Percentiles rank a stretch among this genome's conserved stretches.
Evolutionary conservation across 2,888 invertebrate genomes (phyloP).

Genomic region (Mesorhabditis belari): DNA sequence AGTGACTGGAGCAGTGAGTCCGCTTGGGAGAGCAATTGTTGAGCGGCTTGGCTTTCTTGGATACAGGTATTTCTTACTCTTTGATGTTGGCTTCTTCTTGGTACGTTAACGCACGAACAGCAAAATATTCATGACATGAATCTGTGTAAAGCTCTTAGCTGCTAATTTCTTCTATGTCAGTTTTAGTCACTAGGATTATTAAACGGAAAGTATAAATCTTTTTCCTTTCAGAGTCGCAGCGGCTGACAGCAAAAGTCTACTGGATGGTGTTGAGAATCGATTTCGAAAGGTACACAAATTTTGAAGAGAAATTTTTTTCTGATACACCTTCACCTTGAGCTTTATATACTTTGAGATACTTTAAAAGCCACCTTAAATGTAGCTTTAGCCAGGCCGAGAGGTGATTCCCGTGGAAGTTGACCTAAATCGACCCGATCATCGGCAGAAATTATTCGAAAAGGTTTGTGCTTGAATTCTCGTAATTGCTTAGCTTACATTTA

Average conservation of each 20-base stretch:
- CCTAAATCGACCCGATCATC: slow-evolving; percentile 10
- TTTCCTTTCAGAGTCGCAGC: slow-evolving; percentile 18
- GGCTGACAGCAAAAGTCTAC: slow-evolving; percentile 23
- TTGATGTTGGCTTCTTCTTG: background rate
- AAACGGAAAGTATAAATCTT: too few relatives aligned
- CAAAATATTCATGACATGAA: background rate
- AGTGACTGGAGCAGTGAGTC: slow-evolving; percentile 20
- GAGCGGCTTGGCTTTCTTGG: slow-evolving; percentile 34
- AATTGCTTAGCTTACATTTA: background rate
- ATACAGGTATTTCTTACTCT: slow-evolving; percentile 8
- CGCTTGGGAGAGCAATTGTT: slow-evolving; percentile 31
- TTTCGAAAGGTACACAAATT: background rate
- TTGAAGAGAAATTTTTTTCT: too few relatives aligned
- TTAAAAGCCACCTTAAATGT: background rate
- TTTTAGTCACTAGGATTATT: too few relatives aligned
- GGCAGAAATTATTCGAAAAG: slow-evolving; percentile 20
- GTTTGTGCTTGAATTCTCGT: background rate
- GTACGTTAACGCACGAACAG: background rate
- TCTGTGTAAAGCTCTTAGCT: slow-evolving; percentile 1
- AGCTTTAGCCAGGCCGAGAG: slow-evolving; percentile 19
- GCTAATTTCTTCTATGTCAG: too few relatives aligned
- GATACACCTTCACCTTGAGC: background rate
- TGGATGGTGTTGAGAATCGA: background rate
- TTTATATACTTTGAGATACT: background rate
- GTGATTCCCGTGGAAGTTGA: slow-evolving; percentile 22